Percentiles rank a stretch among this genome's conserved stretches.
phyloP scores from a whole-genome alignment of 2,113 vertebrate genomes.

The Lophochroa leadbeateri region DNA sequence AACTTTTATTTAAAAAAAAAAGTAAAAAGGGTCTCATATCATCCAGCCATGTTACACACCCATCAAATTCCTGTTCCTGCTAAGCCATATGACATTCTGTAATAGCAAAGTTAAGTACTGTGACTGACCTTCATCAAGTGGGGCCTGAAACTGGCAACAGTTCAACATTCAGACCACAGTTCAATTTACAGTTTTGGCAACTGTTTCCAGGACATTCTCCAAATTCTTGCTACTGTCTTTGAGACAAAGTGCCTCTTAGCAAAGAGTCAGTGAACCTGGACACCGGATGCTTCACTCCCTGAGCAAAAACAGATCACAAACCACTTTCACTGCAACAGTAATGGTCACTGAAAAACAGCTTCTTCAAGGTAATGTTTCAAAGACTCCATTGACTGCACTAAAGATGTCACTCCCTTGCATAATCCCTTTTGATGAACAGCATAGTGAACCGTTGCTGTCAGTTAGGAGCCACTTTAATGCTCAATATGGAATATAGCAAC shows the following conservation, averaged over 20 bases:
- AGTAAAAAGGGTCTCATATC: not conserved
- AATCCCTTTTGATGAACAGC: constrained; percentile 21
- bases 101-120: constrained; percentile 18
- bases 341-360: constrained; percentile 25
- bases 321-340: not conserved
- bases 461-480: not conserved
- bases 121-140: constrained; percentile 49
- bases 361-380: constrained; percentile 31
- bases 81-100: not conserved
- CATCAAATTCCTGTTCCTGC: not conserved
- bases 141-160: constrained; percentile 42
- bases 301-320: constrained; percentile 54
- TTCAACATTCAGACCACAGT: constrained; percentile 25
- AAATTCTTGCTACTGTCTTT: constrained; percentile 34
- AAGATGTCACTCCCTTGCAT: constrained; percentile 36
- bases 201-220: constrained; percentile 29
- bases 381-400: not conserved
- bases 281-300: not conserved
- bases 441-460: not conserved
- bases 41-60: not conserved
- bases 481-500: not conserved
- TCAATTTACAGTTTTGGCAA: constrained; percentile 64
- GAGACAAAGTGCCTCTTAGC: constrained; percentile 48
- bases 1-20: not conserved
- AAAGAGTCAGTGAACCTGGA: constrained; percentile 37